Evolutionary conservation across 2,797 vertebrate genomes (phyloP), one percentile per base, ranked within the genome.

Genomic region (Lutjanus campechanus): DNA sequence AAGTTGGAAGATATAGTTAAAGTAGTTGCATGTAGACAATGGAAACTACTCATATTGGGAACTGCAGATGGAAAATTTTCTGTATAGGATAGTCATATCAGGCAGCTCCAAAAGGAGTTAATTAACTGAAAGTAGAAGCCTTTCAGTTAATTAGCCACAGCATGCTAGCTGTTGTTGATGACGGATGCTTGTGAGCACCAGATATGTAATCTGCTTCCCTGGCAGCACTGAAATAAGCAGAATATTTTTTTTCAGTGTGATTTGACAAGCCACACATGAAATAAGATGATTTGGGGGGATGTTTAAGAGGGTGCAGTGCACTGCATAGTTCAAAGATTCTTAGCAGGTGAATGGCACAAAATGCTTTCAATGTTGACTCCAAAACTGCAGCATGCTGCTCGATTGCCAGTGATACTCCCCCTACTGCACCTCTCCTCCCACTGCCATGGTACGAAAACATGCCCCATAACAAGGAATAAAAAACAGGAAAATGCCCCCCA

Each of bases 101-200:
- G 47, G 20, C 53, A 76, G 60, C 55, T 67, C 44, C 36, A 65
- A 40, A 9, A 36, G 20, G 43, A 70, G 40, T 67, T 60, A 74
- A 73, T 60, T 62, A 56, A 75, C 54, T 58, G 63, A 67, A 22
- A 76, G 22, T 41, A 44, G 79, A 82, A 66, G 50, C 25, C 25
- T 69, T 58, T 77, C 80, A 77, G 25, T 41, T 83, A 69, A 78
- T 69, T 69, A 83, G 59, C 65, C 51, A 76, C 51, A 76, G 71
- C 73, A 46, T 81, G 66, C 20, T 81, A 69, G 46, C 40, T 68
- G 54, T 66, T 73, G 64, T 53, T 1, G 12, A 41, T 72, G 61
- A 71, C 62, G 53, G 54, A 65, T 85, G 69, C 58, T 71, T 55
- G 20, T 68, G 47, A 63, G 79, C 47, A 55, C 2, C n/a, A 44